A percentile compares a stretch with the other conserved stretches of the same genome.
phyloP scores from a whole-genome alignment of 2,797 vertebrate genomes.

The Erethizon dorsatum region DNA sequence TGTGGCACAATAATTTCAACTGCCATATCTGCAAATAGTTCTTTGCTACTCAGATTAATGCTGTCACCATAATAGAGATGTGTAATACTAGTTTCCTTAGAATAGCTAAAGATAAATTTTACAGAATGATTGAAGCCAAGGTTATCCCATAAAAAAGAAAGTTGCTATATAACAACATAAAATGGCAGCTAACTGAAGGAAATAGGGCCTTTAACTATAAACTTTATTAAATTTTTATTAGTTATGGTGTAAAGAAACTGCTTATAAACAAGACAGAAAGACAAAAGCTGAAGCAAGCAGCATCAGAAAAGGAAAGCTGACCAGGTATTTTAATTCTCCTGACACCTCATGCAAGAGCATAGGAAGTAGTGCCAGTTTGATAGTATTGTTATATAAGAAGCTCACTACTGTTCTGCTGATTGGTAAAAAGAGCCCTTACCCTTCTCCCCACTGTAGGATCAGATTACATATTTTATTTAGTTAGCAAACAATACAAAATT shows the following conservation, averaged over 20 bases:
- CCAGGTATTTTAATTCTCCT: background rate
- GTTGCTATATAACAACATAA: background rate
- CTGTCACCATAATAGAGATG: background rate
- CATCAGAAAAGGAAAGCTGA: constrained; percentile 20
- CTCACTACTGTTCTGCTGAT: background rate
- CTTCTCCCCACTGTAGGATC: background rate
- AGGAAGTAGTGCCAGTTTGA: constrained; percentile 45
- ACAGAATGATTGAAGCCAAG: constrained; percentile 38
- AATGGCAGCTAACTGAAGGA: background rate
- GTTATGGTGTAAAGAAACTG: background rate
- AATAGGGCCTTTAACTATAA: constrained; percentile 53
- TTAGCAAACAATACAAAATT: constrained; percentile 7
- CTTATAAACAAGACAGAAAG: constrained; percentile 6
- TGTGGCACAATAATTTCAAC: constrained; percentile 25
- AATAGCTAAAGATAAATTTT: constrained; percentile 53
- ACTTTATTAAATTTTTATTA: constrained; percentile 63
- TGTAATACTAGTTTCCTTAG: constrained; percentile 19
- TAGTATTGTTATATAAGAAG: constrained; percentile 14
- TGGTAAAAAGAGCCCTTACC: background rate
- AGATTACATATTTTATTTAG: constrained; percentile 62
- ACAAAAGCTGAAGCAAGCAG: constrained; percentile 7
- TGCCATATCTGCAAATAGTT: background rate
- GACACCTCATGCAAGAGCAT: background rate
- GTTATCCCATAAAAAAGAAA: constrained; percentile 63
- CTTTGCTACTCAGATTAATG: background rate